Evolutionary conservation across 2,113 vertebrate species (phyloP), one percentile per base, ranked within the genome.

Genomic region (Saccopteryx leptura): DNA sequence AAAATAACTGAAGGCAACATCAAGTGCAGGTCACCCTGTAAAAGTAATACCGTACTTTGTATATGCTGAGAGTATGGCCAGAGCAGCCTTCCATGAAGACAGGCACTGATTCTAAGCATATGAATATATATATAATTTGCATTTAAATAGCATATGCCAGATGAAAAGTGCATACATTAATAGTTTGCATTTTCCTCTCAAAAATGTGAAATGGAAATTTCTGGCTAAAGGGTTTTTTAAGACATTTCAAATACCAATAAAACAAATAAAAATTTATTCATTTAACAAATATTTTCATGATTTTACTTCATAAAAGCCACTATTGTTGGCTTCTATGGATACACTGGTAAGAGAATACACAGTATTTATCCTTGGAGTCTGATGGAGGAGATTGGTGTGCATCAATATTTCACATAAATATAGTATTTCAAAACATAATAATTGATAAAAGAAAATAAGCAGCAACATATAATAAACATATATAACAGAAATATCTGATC

Each of bases 1-100:
- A 91, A 23, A 96, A 80, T 72, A 82, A 87, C 71, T 56, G 79
- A 84, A 87, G 7, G 2, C 50, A 88, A 54, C 26, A 13, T 39
- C n/a, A 28, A 66, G 23, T 14, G 9, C 10, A 0, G 26, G 0
- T 24, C 24, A 66, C 31, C 33, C 3, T 15, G 6, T 4, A 3
- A 63, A 71, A 94, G 2, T 15, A 10, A 50, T 24, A n/a, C 0
- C 1, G 0, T 68, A 60, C 7, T 39, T 39, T 39, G 39, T 39
- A 17, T 75, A 28, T 33, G 5, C 60, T 65, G 4, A 81, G 15
- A 52, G 54, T 54, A 52, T 66, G 33, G 6, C 9, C 60, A 81
- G 4, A 71, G n/a, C 65, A 3, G 39, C 2, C 18, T 17, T 5
- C 13, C 31, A 39, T 46, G 33, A 48, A 84, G 17, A 48, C 0